A percentile compares a stretch with the other conserved stretches of the same genome.
Conservation (phyloP, 2,797 vertebrate genomes). For the Avahi laniger region DNA sequence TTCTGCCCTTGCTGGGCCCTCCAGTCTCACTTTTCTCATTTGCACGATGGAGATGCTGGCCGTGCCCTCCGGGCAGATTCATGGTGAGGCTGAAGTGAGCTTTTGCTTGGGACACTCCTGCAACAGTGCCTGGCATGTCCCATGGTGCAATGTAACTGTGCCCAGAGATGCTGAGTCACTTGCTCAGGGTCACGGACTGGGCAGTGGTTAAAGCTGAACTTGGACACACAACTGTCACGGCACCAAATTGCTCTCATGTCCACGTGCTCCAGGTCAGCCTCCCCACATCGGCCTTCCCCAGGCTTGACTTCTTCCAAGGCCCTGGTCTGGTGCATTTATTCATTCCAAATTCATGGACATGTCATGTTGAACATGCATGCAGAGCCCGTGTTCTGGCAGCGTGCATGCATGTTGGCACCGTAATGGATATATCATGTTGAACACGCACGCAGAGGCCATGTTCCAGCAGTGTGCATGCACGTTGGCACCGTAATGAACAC, state of each 20-base stretch:
- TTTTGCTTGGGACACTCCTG: fast-evolving
- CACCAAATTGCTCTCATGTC: neutral
- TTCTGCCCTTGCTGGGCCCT: neutral
- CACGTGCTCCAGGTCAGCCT: neutral
- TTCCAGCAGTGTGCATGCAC: too few species aligned
- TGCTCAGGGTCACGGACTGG: neutral
- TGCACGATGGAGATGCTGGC: neutral
- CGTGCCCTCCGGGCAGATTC: neutral
- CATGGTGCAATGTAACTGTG: neutral
- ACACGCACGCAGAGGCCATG: too few species aligned
- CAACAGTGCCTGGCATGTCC: neutral
- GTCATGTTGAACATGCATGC: too few species aligned
- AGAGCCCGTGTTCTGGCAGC: too few species aligned
- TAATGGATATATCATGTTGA: too few species aligned
- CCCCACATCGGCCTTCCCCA: neutral
- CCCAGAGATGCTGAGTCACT: neutral
- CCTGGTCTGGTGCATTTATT: neutral
- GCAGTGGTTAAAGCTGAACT: neutral
- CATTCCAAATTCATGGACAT: too few species aligned
- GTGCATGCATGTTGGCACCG: too few species aligned
- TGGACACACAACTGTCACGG: neutral
- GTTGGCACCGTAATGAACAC: too few species aligned
- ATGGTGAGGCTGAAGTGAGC: too few species aligned
- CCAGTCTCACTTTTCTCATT: neutral
- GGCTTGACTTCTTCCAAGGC: neutral